These are phyloP conservation scores for Pheosia gnoma DNA, from an alignment of 2,888 invertebrate genomes.

Conservation along the genomic window DNA sequence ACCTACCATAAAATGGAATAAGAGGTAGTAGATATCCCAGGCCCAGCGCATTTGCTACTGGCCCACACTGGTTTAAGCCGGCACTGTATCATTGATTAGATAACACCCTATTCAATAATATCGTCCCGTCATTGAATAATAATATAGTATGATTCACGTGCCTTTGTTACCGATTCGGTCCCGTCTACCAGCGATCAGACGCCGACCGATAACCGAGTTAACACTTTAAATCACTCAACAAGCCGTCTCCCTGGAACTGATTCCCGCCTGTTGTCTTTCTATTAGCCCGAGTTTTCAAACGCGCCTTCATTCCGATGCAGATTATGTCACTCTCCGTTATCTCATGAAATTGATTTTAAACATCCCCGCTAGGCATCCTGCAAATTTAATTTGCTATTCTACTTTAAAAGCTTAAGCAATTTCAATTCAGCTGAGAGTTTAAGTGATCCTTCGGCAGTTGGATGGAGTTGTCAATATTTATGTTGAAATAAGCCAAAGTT, in stretches of 20 bases:
- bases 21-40: too few species aligned
- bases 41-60: too few species aligned
- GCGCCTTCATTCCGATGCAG: constrained; percentile 52
- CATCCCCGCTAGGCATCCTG: constrained; percentile 30
- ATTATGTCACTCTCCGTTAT: constrained; percentile 53
- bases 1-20: too few species aligned
- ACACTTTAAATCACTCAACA: constrained; percentile 62
- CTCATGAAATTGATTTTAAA: constrained; percentile 51
- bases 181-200: too few species aligned
- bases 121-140: too few species aligned
- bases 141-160: too few species aligned
- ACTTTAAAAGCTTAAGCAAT: constrained; percentile 30
- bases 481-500: not conserved
- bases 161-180: too few species aligned
- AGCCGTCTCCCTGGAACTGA: constrained; percentile 53
- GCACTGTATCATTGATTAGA: too few species aligned
- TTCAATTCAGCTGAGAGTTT: constrained; percentile 15
- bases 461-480: constrained; percentile 1
- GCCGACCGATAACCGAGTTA: constrained; percentile 19
- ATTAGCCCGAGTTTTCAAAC: constrained; percentile 46
- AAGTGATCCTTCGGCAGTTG: not conserved
- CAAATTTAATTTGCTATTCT: constrained; percentile 35
- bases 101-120: too few species aligned
- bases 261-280: constrained; percentile 66
- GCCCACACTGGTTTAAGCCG: too few species aligned